Evolutionary conservation across 1,140 invertebrate species (phyloP), one percentile per base, ranked within the genome.

Genomic region (Cataglyphis hispanica): DNA sequence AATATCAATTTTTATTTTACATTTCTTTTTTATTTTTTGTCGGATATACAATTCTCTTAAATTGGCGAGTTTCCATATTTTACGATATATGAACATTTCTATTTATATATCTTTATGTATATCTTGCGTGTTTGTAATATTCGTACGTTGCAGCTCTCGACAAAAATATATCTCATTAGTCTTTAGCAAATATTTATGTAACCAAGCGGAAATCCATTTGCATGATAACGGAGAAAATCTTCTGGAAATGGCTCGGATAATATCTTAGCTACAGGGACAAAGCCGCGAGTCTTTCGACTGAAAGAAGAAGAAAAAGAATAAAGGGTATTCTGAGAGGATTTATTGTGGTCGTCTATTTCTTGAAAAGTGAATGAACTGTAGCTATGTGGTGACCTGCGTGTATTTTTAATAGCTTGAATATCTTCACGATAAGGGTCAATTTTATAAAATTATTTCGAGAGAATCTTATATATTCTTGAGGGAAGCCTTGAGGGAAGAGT

Each of bases 161-260:
- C 43, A 37, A 70, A 81, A 56, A 53, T 83, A 46, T 83, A 72
- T 83, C 22, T 72, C 56, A 74, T 83, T 83, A 83, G 53, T 72
- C 37, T 69, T 74, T 34, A 60, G 67, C 53, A 83, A 83, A 83
- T 83, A 83, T 83, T 83, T 83, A 83, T 72, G 67, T 83, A 83
- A 74, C 78, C 67, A 72, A 74, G 78, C 67, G 67, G 78, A 74
- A 70, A 83, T 83, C 78, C 56, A 83, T 83, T 83, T 83, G 78
- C 78, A 83, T 81, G 53, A 43, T 46, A 74, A 72, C 19, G 27
- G 25, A 74, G 67, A 83, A 83, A 72, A 72, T 72, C 67, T 70
- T 43, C n/a, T 69, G 34, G 60, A 81, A 83, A 83, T 83, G 43
- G 25, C 25, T 60, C 37, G 78, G 40, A 72, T 74, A 74, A 74